Conservation (phyloP, 2,888 invertebrate species). For the Chouioia cunea region DNA sequence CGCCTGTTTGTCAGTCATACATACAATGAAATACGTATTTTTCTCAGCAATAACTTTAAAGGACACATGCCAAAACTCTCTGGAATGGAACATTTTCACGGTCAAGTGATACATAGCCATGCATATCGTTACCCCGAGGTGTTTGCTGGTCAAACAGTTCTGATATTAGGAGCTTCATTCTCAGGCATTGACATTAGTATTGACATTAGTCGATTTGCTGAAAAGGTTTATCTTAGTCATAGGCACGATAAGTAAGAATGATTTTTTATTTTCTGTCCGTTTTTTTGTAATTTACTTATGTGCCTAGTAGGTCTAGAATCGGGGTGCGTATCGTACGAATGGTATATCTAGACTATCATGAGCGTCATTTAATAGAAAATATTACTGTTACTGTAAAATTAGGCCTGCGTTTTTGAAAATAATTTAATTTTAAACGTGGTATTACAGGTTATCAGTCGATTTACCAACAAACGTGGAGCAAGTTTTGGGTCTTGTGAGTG, state of each 20-base stretch:
- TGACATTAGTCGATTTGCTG: slow-evolving; percentile 72
- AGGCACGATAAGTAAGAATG: slow-evolving; percentile 57
- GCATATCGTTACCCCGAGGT: slow-evolving; percentile 77
- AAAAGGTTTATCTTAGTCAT: slow-evolving; percentile 72
- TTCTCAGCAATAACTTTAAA: slow-evolving; percentile 67
- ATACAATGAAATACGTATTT: too few species aligned
- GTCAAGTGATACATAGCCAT: slow-evolving; percentile 79
- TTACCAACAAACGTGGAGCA: slow-evolving; percentile 71
- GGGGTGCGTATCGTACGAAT: too few species aligned
- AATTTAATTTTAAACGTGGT: too few species aligned
- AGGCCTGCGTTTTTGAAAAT: too few species aligned
- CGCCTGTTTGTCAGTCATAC: not conserved
- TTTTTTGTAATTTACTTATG: too few species aligned
- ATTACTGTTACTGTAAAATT: too few species aligned
- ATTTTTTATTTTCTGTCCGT: too few species aligned
- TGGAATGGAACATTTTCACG: slow-evolving; percentile 71
- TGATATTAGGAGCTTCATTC: slow-evolving; percentile 80
- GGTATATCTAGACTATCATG: too few species aligned
- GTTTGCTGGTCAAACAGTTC: slow-evolving; percentile 73
- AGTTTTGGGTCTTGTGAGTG: slow-evolving; percentile 71
- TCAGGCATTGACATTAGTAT: slow-evolving; percentile 82
- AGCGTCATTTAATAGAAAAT: too few species aligned
- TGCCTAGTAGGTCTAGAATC: too few species aligned
- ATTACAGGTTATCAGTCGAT: slow-evolving; percentile 65
- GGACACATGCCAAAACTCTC: slow-evolving; percentile 70